phyloP scores from a whole-genome alignment of 2,113 vertebrate genomes.

The Mastomys coucha region DNA sequence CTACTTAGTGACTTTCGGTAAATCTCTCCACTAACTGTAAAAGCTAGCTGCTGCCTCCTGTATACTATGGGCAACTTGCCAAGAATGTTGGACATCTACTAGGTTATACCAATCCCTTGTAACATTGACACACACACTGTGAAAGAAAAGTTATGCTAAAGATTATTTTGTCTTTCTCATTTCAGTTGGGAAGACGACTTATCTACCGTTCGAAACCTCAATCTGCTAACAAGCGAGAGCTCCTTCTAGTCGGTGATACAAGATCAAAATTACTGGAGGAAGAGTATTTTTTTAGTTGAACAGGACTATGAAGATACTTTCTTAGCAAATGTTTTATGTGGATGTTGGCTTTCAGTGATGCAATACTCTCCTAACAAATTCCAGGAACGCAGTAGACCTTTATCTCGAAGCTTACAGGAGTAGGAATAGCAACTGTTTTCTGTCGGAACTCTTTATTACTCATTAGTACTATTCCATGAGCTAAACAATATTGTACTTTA shows the following conservation, averaged over 20 bases:
- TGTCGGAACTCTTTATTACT: not conserved
- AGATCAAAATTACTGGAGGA: constrained; percentile 76
- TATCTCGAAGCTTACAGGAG: not conserved
- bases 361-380: constrained; percentile 8
- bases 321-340: not conserved
- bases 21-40: not conserved
- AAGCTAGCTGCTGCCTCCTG: not conserved
- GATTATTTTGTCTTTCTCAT: constrained; percentile 20
- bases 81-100: not conserved
- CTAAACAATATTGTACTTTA: constrained; percentile 26
- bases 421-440: constrained; percentile 34
- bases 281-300: constrained; percentile 83
- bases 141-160: constrained; percentile 20
- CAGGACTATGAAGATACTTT: constrained; percentile 35
- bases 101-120: not conserved
- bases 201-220: constrained; percentile 79
- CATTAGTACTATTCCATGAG: not conserved
- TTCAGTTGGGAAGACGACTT: constrained; percentile 82
- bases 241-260: not conserved
- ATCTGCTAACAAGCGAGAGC: constrained; percentile 5
- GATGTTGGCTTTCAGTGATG: constrained; percentile 40
- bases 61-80: not conserved
- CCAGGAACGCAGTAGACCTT: not conserved
- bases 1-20: not conserved
- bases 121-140: not conserved